Percentiles rank a stretch among this genome's conserved stretches.
Evolutionary conservation across 2,113 vertebrate species (phyloP).

Genomic region (Carassius auratus): DNA sequence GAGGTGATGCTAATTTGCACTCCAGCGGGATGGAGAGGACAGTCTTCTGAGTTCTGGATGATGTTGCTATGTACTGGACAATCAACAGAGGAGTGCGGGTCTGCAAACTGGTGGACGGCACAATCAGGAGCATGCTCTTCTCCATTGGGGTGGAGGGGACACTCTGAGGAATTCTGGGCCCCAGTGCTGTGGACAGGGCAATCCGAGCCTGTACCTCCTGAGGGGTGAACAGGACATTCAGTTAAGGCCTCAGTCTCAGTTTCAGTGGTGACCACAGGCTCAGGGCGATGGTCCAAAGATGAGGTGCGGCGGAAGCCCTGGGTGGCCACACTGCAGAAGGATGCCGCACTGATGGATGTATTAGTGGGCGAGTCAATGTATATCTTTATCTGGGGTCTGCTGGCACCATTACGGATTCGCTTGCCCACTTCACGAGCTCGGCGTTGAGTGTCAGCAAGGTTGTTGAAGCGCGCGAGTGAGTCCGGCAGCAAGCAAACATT

Average conservation of each 20-base stretch:
- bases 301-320: constrained; percentile 89
- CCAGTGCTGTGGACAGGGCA: constrained; percentile 67
- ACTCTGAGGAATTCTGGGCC: constrained; percentile 60
- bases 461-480: constrained; percentile 90
- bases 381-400: constrained; percentile 97
- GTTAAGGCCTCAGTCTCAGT: constrained; percentile 62
- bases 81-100: constrained; percentile 51
- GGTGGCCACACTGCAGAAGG: constrained; percentile 92
- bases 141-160: constrained; percentile 67
- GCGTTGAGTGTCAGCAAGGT: constrained; percentile 90
- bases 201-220: constrained; percentile 56
- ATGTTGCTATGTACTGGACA: constrained; percentile 72
- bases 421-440: constrained; percentile 91
- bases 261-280: constrained; percentile 57
- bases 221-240: constrained; percentile 65
- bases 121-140: constrained; percentile 42
- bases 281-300: constrained; percentile 92
- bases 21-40: constrained; percentile 75
- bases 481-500: constrained; percentile 95
- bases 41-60: constrained; percentile 49
- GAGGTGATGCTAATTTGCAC: constrained; percentile 84
- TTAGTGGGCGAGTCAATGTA: constrained; percentile 99
- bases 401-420: constrained; percentile 93
- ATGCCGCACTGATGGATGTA: constrained; percentile 94
- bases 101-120: constrained; percentile 46